These are phyloP conservation scores for Proterorhinus semilunaris DNA, from an alignment of 2,113 vertebrate species.

Conservation along the genomic window DNA sequence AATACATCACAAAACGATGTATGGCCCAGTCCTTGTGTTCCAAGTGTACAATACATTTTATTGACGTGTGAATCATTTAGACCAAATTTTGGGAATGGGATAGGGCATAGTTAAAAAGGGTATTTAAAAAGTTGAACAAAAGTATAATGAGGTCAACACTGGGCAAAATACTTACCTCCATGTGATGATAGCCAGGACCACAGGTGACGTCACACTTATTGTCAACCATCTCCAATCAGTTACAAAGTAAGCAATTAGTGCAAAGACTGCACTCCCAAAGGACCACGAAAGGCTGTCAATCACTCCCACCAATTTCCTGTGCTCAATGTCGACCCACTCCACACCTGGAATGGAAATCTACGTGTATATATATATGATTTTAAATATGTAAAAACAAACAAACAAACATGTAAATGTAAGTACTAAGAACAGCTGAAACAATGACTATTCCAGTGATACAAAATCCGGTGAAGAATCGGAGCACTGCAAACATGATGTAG, in stretches of 20 bases:
- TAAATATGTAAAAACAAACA: no score
- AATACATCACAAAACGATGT: no score
- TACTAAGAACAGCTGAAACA: conserved; percentile 69
- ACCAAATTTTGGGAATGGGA: no score
- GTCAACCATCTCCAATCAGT: conserved; percentile 75
- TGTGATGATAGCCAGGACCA: conserved; percentile 57
- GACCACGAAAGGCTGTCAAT: conserved; percentile 73
- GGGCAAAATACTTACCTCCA: conserved; percentile 68
- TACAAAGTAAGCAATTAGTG: conserved; percentile 68
- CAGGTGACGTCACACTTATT: conserved; percentile 64
- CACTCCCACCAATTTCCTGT: conserved; percentile 72
- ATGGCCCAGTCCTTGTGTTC: no score
- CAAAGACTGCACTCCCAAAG: conserved; percentile 53
- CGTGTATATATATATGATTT: no score
- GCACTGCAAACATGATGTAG: conserved; percentile 69
- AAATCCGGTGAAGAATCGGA: conserved; percentile 77
- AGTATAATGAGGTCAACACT: not conserved
- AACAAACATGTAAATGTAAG: conserved; percentile 17
- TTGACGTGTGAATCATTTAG: no score
- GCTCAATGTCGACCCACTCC: conserved; percentile 78
- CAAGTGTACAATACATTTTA: no score
- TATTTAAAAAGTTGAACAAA: no score
- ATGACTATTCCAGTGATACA: conserved; percentile 74
- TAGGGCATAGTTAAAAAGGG: no score
- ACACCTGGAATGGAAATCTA: conserved; percentile 58